phyloP scores from a whole-genome alignment of 2,888 invertebrate genomes.

The Limnephilus lunatus region DNA sequence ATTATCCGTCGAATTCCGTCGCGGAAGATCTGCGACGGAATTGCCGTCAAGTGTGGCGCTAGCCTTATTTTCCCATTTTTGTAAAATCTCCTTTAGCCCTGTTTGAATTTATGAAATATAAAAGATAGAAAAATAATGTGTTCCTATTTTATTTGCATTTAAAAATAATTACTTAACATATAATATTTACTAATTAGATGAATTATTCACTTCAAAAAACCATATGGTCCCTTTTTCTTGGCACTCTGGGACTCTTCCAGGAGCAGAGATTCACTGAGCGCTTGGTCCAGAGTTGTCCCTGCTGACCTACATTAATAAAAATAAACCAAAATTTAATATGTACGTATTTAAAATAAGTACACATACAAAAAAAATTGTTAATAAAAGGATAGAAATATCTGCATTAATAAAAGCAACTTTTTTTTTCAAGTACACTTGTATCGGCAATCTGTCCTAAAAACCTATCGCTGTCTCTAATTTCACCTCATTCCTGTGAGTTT shows the following conservation, averaged over 20 bases:
- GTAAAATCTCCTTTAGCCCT: too few species aligned
- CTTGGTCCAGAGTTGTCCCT: conserved; percentile 83
- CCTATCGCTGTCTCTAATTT: too few species aligned
- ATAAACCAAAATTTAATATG: background rate
- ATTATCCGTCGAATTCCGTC: too few species aligned
- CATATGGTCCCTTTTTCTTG: conserved; percentile 76
- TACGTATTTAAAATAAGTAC: background rate
- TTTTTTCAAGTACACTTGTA: too few species aligned
- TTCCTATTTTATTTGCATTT: conserved; percentile 15
- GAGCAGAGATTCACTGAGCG: conserved; percentile 80
- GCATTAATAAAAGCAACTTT: too few species aligned
- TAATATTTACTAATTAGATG: background rate
- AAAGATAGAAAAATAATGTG: background rate
- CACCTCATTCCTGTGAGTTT: too few species aligned
- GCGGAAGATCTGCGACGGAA: too few species aligned
- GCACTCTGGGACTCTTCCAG: conserved; percentile 76
- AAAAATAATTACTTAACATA: background rate
- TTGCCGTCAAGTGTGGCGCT: too few species aligned
- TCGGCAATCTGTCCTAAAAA: too few species aligned
- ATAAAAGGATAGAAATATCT: too few species aligned
- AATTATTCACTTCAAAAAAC: conserved; percentile 74
- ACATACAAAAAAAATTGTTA: too few species aligned
- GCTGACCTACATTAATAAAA: conserved; percentile 71
- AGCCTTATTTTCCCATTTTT: too few species aligned
- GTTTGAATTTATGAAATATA: background rate